Conservation (phyloP, 2,113 vertebrate species). For the Scatophagus argus region DNA sequence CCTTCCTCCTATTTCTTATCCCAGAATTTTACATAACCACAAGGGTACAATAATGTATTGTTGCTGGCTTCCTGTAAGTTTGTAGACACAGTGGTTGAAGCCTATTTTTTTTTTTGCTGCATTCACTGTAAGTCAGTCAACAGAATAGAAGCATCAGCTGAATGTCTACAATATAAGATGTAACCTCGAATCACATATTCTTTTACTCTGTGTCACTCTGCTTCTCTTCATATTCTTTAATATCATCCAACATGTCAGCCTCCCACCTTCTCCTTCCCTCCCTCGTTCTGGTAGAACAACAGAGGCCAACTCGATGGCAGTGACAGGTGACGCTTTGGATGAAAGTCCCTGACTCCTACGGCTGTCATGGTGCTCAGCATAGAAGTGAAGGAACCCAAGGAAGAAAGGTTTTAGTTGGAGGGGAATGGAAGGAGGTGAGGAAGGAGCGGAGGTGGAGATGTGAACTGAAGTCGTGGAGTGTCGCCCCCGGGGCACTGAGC, state of each 20-base stretch:
- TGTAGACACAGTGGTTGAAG: background rate
- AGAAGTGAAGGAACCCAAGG: conserved; percentile 40
- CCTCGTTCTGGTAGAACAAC: conserved; percentile 57
- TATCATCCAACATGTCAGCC: conserved; percentile 43
- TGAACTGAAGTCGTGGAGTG: conserved; percentile 54
- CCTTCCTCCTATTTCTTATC: background rate
- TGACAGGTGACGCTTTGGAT: conserved; percentile 68
- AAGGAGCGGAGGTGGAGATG: conserved; percentile 50
- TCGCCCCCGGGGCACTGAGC: conserved; percentile 40
- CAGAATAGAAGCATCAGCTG: conserved; percentile 29
- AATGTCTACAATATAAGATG: conserved; percentile 57
- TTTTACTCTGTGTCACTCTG: conserved; percentile 33
- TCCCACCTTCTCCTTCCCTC: conserved; percentile 1
- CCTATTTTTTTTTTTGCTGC: conserved; percentile 19
- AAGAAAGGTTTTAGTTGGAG: conserved; percentile 58
- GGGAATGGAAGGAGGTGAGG: conserved; percentile 30
- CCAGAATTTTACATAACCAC: background rate
- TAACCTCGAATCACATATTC: conserved; percentile 38
- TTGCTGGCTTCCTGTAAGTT: background rate
- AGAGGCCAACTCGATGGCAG: conserved; percentile 38
- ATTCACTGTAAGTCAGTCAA: conserved; percentile 28
- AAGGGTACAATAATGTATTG: background rate
- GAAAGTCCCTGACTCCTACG: conserved; percentile 58
- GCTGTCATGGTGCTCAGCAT: conserved; percentile 56
- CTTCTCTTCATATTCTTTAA: conserved; percentile 47